phyloP scores from a whole-genome alignment of 2,888 invertebrate species.

The Lamellibrachia satsuma region DNA sequence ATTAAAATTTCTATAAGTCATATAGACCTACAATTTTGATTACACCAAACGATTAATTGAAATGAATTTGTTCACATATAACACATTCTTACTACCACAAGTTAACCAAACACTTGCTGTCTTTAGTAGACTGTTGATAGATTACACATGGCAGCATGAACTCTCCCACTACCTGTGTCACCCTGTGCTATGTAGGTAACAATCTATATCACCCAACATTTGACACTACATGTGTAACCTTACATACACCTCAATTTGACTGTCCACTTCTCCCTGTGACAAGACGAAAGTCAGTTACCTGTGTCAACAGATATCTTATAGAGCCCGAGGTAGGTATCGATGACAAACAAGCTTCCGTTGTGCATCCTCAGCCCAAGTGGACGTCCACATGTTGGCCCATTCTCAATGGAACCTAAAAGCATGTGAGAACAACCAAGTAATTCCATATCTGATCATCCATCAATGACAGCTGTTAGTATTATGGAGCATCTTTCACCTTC shows the following conservation, averaged over 20 bases:
- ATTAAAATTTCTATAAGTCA: too few relatives aligned
- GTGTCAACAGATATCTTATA: slow-evolving; percentile 83
- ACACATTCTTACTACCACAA: too few relatives aligned
- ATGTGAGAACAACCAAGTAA: not conserved
- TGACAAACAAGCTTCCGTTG: slow-evolving; percentile 71
- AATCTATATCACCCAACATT: not conserved
- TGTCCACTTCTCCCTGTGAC: not conserved
- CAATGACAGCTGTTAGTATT: not conserved
- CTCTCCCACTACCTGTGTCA: not conserved
- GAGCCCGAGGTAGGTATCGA: slow-evolving; percentile 89
- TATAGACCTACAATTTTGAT: too few relatives aligned
- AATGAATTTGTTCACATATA: too few relatives aligned
- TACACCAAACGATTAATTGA: too few relatives aligned
- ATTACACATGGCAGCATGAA: not conserved
- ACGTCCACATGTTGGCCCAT: slow-evolving; percentile 88
- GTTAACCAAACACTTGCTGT: too few relatives aligned
- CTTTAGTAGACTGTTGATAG: too few relatives aligned
- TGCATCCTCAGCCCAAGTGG: slow-evolving; percentile 90
- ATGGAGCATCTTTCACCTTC: not conserved
- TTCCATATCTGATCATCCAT: not conserved
- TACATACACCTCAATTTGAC: not conserved
- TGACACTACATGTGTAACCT: not conserved
- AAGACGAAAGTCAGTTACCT: slow-evolving; percentile 24
- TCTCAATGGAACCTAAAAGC: slow-evolving; percentile 63
- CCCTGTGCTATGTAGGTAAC: not conserved